phyloP scores from a whole-genome alignment of 2,797 vertebrate genomes.

The Clarias platycephalus region DNA sequence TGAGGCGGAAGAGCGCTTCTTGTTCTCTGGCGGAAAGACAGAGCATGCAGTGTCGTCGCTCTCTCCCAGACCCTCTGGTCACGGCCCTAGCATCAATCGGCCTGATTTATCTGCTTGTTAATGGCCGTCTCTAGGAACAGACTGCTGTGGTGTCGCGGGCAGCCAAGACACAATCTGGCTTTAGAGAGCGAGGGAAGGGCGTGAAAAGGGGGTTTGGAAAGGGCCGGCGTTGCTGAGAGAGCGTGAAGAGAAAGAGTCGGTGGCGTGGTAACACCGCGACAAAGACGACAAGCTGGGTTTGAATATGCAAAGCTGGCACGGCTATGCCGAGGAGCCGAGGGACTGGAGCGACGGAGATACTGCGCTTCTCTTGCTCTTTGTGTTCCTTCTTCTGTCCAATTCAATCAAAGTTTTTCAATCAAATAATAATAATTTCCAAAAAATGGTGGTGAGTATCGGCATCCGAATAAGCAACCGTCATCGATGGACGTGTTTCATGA shows the following conservation, averaged over 20 bases:
- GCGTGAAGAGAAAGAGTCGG: conserved; percentile 30
- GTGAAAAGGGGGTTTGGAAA: conserved; percentile 35
- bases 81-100: conserved; percentile 53
- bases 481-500: neutral
- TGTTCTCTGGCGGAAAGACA: conserved; percentile 36
- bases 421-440: neutral
- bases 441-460: neutral
- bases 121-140: conserved; percentile 49
- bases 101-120: conserved; percentile 62
- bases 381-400: neutral
- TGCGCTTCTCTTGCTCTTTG: neutral
- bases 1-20: conserved; percentile 47
- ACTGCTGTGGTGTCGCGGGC: conserved; percentile 58
- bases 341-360: neutral
- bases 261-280: conserved; percentile 28
- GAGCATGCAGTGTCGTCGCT: conserved; percentile 35
- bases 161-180: conserved; percentile 56
- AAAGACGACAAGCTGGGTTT: conserved; percentile 41
- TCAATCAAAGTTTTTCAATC: neutral
- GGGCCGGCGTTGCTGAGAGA: conserved; percentile 23
- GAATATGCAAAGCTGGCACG: conserved; percentile 42
- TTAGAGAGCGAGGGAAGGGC: conserved; percentile 36
- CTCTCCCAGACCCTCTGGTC: conserved; percentile 47
- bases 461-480: neutral
- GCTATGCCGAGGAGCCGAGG: neutral